These are phyloP conservation scores for Heliocidaris erythrogramma DNA, from an alignment of 35 echinoderm and acorn worm genomes.

Conservation along the genomic window DNA sequence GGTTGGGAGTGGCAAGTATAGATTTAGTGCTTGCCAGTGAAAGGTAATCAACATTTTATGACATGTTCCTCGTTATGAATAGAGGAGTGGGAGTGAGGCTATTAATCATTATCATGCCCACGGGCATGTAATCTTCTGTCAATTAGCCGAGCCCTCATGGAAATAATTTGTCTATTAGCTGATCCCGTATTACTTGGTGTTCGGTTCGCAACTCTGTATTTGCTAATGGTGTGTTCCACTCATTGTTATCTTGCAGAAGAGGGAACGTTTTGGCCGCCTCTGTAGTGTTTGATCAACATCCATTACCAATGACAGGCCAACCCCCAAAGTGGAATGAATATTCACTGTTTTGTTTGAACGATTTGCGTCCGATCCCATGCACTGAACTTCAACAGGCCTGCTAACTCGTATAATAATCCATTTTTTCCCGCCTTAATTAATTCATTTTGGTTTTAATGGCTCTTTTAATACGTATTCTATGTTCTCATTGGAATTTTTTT, in stretches of 20 bases:
- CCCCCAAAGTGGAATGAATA: not conserved
- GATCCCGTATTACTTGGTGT: not conserved
- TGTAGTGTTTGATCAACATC: not conserved
- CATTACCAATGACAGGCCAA: not conserved
- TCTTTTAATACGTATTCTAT: no score
- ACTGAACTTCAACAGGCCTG: no score
- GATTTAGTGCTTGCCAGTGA: no score
- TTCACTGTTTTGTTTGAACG: not conserved
- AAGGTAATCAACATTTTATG: no score
- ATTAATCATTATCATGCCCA: not conserved
- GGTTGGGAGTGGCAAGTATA: no score
- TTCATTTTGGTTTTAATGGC: no score
- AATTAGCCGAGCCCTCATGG: not conserved
- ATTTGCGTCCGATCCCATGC: no score
- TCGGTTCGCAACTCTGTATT: not conserved
- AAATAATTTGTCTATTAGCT: not conserved
- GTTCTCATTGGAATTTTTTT: no score
- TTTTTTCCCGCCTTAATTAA: no score
- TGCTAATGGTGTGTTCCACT: conserved; percentile 1
- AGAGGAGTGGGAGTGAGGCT: not conserved
- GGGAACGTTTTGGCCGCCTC: no score
- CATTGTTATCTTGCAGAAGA: not conserved
- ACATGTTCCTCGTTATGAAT: no score
- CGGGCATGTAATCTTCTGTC: not conserved
- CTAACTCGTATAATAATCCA: no score